Conservation (phyloP, 2,113 vertebrate species). For the Sialia sialis region DNA sequence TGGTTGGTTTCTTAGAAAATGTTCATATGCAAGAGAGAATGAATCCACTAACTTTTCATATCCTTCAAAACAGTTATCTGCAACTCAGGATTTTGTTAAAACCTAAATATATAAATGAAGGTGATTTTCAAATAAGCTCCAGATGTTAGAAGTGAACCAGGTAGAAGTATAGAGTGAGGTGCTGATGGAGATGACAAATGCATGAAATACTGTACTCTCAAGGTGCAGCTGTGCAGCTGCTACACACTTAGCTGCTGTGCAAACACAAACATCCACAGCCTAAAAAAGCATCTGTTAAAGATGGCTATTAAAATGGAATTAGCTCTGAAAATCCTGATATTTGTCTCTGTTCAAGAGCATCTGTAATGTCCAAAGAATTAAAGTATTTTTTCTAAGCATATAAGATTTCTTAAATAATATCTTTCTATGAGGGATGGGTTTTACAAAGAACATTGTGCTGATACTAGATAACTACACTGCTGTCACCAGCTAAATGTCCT, state of each 20-base stretch:
- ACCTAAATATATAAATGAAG: not conserved
- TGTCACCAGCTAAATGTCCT: not conserved
- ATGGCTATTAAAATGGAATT: not conserved
- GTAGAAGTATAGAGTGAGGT: not conserved
- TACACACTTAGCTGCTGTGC: not conserved
- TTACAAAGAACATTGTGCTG: not conserved
- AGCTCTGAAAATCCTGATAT: not conserved
- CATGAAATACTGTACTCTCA: not conserved
- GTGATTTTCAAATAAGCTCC: not conserved
- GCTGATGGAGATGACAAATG: not conserved
- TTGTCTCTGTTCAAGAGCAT: not conserved
- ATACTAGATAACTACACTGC: not conserved
- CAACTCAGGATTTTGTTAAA: not conserved
- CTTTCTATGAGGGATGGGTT: not conserved
- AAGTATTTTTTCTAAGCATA: not conserved
- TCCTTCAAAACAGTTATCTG: not conserved
- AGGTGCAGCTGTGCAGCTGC: not conserved
- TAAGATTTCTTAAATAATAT: not conserved
- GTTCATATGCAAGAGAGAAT: not conserved
- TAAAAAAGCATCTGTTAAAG: not conserved
- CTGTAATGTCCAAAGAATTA: not conserved
- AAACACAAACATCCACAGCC: not conserved
- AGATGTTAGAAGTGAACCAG: not conserved
- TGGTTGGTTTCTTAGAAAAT: not conserved
- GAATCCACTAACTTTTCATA: not conserved